These are phyloP conservation scores for Plebejus melissa DNA, from an alignment of 2,888 invertebrate species.

Conservation along the genomic window DNA sequence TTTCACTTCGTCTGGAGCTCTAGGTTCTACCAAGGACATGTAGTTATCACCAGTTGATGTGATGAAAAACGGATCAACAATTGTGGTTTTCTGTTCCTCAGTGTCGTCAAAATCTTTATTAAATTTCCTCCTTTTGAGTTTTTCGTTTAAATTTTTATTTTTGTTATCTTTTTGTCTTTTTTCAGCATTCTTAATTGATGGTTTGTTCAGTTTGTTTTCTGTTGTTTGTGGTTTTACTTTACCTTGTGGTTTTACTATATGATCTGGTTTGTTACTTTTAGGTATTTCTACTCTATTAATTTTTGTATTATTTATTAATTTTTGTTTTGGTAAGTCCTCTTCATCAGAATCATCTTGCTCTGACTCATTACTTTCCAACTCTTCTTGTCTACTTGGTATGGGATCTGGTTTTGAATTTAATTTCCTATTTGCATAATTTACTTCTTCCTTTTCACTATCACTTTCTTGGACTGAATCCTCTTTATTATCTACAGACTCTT, in stretches of 20 bases:
- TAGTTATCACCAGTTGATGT: slow-evolving; percentile 68
- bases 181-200: slow-evolving; percentile 36
- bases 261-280: neutral
- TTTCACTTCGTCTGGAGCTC: slow-evolving; percentile 68
- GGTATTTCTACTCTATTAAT: slow-evolving; percentile 17
- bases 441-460: neutral
- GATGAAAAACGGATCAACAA: slow-evolving; percentile 71
- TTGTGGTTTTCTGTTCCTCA: slow-evolving; percentile 46
- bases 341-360: slow-evolving; percentile 19
- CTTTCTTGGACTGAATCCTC: neutral
- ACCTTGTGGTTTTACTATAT: neutral
- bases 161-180: slow-evolving; percentile 56
- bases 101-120: slow-evolving; percentile 49
- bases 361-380: slow-evolving; percentile 18
- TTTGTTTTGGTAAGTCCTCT: neutral
- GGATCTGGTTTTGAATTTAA: neutral
- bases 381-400: slow-evolving; percentile 24
- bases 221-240: slow-evolving; percentile 10
- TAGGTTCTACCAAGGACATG: slow-evolving; percentile 65
- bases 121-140: slow-evolving; percentile 55
- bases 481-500: slow-evolving; percentile 22
- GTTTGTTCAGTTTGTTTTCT: neutral
- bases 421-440: neutral
- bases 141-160: slow-evolving; percentile 63
- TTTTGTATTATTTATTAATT: neutral